A percentile compares a stretch with the other conserved stretches of the same genome.
These are phyloP conservation scores for Paraescarpia echinospica DNA, from an alignment of 1,140 invertebrate species.

Conservation along the genomic window DNA sequence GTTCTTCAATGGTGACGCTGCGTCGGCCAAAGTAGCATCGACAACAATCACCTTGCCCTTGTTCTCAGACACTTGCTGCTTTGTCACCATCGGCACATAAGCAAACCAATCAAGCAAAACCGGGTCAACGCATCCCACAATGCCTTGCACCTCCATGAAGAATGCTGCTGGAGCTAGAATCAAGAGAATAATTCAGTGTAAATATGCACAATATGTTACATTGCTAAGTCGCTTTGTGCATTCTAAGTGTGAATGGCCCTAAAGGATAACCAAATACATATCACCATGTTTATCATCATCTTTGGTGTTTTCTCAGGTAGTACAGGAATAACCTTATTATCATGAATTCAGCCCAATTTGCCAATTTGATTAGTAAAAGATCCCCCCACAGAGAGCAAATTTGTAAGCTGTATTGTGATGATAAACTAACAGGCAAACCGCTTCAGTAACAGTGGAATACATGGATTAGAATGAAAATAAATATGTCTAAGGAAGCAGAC, in stretches of 20 bases:
- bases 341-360: neutral
- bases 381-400: no score
- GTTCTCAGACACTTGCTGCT: slow-evolving; percentile 24
- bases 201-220: neutral
- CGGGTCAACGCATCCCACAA: slow-evolving; percentile 66
- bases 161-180: slow-evolving; percentile 62
- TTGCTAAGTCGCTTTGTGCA: neutral
- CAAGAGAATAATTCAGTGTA: neutral
- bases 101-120: slow-evolving; percentile 66
- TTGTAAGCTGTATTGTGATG: no score
- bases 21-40: slow-evolving; percentile 44
- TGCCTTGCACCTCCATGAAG: slow-evolving; percentile 64
- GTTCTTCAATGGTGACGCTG: slow-evolving; percentile 41
- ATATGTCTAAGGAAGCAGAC: no score
- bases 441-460: no score
- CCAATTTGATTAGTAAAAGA: neutral
- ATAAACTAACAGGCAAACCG: no score
- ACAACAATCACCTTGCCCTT: slow-evolving; percentile 35
- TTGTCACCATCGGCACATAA: slow-evolving; percentile 59
- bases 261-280: neutral
- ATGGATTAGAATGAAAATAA: no score
- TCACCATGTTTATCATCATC: neutral
- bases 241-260: neutral
- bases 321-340: neutral
- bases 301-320: neutral